phyloP scores from a whole-genome alignment of 2,888 invertebrate genomes.

The Tridacna crocea region DNA sequence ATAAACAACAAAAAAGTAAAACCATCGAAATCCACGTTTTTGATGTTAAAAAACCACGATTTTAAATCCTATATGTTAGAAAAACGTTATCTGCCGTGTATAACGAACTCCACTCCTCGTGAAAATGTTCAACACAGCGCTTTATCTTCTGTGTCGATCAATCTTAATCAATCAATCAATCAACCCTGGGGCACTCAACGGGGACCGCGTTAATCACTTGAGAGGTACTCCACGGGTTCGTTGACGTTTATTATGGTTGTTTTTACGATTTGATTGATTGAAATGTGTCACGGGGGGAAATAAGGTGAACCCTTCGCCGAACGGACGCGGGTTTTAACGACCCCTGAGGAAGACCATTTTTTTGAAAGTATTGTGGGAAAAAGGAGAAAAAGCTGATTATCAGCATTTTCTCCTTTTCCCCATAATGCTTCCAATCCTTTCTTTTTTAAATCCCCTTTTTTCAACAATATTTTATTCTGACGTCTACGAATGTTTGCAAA shows the following conservation, averaged over 20 bases:
- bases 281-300: slow-evolving; percentile 32
- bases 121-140: slow-evolving; percentile 43
- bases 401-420: too few relatives aligned
- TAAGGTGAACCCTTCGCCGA: too few relatives aligned
- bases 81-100: background rate
- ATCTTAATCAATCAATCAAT: slow-evolving; percentile 71
- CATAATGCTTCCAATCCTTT: background rate
- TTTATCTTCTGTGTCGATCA: slow-evolving; percentile 59
- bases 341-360: too few relatives aligned
- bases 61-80: background rate
- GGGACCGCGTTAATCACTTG: slow-evolving; percentile 47
- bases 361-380: too few relatives aligned
- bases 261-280: slow-evolving; percentile 49
- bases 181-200: slow-evolving; percentile 55
- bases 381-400: too few relatives aligned
- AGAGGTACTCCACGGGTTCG: slow-evolving; percentile 28
- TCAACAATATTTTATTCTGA: too few relatives aligned
- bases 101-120: slow-evolving; percentile 26
- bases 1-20: background rate
- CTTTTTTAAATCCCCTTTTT: too few relatives aligned
- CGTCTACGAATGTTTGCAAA: too few relatives aligned
- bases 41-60: background rate
- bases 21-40: background rate
- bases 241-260: slow-evolving; percentile 10
- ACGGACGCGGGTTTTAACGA: too few relatives aligned